phyloP scores from a whole-genome alignment of 2,888 invertebrate genomes.

The Tridacna gigas region DNA sequence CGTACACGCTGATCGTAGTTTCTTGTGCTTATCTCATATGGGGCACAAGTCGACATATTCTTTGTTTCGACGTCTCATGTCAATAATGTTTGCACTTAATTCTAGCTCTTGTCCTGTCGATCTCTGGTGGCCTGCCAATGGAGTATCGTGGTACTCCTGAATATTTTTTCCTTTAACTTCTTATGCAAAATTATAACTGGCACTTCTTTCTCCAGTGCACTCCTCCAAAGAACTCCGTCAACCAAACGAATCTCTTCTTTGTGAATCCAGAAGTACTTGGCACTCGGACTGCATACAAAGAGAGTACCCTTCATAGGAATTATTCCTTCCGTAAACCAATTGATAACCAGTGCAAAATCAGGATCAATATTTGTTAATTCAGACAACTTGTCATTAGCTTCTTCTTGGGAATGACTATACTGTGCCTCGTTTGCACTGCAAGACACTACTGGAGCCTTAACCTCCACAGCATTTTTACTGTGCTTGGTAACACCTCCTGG shows the following conservation, averaged over 20 bases:
- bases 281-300: not conserved
- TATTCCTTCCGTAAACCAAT: not conserved
- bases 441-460: not conserved
- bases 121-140: no score
- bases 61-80: not conserved
- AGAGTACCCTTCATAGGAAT: not conserved
- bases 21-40: not conserved
- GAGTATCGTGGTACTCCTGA: no score
- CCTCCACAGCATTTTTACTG: not conserved
- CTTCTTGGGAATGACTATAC: not conserved
- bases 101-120: no score
- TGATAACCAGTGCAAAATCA: not conserved
- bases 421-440: not conserved
- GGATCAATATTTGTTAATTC: not conserved
- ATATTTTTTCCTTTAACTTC: not conserved
- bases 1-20: not conserved
- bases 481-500: not conserved
- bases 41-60: not conserved
- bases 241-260: not conserved
- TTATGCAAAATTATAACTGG: not conserved
- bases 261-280: not conserved
- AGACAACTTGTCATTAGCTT: not conserved
- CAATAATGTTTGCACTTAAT: not conserved
- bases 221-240: not conserved
- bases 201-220: not conserved